phyloP scores from a whole-genome alignment of 2,797 vertebrate genomes.

The Peromyscus aztecus region DNA sequence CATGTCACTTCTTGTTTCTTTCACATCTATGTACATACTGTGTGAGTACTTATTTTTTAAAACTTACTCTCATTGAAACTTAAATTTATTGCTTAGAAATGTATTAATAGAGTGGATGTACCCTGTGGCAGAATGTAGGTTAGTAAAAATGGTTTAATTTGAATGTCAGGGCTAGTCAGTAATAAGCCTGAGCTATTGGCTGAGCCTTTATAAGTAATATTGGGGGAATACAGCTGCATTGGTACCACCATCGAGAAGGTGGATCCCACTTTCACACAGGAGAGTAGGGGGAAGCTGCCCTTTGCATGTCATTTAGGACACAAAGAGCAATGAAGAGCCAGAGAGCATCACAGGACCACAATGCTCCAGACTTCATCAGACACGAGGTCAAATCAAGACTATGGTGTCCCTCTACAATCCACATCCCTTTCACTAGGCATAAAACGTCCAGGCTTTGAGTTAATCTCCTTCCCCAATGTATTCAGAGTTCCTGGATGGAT shows the following conservation, averaged over 20 bases:
- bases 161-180: no score
- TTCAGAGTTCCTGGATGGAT: not conserved
- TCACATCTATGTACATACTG: not conserved
- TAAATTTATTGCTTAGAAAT: conserved; percentile 30
- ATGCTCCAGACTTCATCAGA: not conserved
- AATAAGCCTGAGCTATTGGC: no score
- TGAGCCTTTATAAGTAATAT: no score
- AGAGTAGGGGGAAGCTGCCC: not conserved
- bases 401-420: not conserved
- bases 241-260: not conserved
- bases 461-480: not conserved
- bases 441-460: not conserved
- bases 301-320: not conserved
- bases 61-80: not conserved
- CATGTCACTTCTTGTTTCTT: not conserved
- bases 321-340: not conserved
- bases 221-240: not conserved
- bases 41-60: not conserved
- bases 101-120: not conserved
- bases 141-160: no score
- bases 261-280: not conserved
- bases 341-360: not conserved
- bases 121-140: no score
- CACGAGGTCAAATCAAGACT: not conserved
- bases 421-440: not conserved